Percentiles rank a stretch among this genome's conserved stretches.
Evolutionary conservation across 2,113 vertebrate genomes (phyloP).

Genomic region (Lipotes vexillifer): DNA sequence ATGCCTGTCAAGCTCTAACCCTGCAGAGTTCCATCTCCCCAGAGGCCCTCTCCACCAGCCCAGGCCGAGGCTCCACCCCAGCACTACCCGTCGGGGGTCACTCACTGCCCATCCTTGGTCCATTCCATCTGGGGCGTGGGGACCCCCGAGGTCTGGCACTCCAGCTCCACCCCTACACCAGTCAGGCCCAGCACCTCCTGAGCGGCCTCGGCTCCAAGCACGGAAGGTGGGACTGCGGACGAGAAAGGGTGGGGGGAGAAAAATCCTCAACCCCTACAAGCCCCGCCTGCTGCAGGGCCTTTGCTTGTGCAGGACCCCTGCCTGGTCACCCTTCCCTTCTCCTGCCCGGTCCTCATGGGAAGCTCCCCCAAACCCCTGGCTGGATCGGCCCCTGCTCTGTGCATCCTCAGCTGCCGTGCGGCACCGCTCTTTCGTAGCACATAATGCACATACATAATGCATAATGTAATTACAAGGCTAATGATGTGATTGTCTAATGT

Average conservation of each 20-base stretch:
- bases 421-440: accelerated
- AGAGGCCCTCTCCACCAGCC: background rate
- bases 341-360: accelerated
- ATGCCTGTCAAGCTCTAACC: accelerated
- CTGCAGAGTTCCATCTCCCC: background rate
- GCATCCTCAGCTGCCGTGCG: background rate
- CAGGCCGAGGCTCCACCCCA: no score
- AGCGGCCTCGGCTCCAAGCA: conserved; percentile 79
- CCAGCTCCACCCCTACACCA: conserved; percentile 82
- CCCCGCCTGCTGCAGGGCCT: background rate
- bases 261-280: background rate
- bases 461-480: background rate
- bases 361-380: background rate
- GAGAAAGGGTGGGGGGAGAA: background rate
- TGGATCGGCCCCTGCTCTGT: accelerated
- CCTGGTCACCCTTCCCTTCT: background rate
- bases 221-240: conserved; percentile 83
- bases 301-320: no score
- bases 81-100: background rate
- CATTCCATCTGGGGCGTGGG: conserved; percentile 87
- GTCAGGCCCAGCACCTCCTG: conserved; percentile 83
- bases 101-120: conserved; percentile 90
- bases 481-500: accelerated
- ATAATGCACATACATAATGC: accelerated
- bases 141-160: conserved; percentile 81